Percentiles rank a stretch among this genome's conserved stretches.
phyloP scores from a whole-genome alignment of 1,140 invertebrate genomes.

The Drusus annulatus region DNA sequence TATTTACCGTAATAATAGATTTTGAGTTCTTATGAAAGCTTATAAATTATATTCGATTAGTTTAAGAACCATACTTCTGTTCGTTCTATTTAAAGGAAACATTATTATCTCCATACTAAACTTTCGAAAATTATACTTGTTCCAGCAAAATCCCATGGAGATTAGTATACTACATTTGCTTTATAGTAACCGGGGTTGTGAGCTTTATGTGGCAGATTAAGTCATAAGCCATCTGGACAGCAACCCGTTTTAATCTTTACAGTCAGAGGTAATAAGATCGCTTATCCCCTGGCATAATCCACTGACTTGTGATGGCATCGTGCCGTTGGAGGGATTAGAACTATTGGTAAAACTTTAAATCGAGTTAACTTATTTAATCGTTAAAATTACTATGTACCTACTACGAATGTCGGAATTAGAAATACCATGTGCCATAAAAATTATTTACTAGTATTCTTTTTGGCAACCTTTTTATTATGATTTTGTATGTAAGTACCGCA shows the following conservation, averaged over 20 bases:
- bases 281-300: slow-evolving; percentile 60
- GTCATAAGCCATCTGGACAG: slow-evolving; percentile 20
- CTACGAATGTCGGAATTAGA: neutral
- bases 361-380: slow-evolving; percentile 10
- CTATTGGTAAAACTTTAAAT: slow-evolving; percentile 1
- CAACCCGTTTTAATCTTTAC: slow-evolving; percentile 40
- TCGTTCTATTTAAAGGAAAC: too few relatives aligned
- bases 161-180: slow-evolving; percentile 23
- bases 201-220: slow-evolving; percentile 42
- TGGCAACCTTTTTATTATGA: neutral
- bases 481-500: neutral
- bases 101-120: too few relatives aligned
- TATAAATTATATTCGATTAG: too few relatives aligned
- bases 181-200: neutral
- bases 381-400: neutral
- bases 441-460: neutral
- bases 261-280: slow-evolving; percentile 59
- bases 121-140: neutral
- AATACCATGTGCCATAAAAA: neutral
- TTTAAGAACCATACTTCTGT: too few relatives aligned
- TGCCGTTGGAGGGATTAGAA: slow-evolving; percentile 16
- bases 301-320: slow-evolving; percentile 1
- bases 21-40: too few relatives aligned
- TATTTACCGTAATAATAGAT: too few relatives aligned
- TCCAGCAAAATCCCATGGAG: neutral